Evolutionary conservation across 2,113 vertebrate species (phyloP), one percentile per base, ranked within the genome.

Genomic region (Narcine bancroftii): DNA sequence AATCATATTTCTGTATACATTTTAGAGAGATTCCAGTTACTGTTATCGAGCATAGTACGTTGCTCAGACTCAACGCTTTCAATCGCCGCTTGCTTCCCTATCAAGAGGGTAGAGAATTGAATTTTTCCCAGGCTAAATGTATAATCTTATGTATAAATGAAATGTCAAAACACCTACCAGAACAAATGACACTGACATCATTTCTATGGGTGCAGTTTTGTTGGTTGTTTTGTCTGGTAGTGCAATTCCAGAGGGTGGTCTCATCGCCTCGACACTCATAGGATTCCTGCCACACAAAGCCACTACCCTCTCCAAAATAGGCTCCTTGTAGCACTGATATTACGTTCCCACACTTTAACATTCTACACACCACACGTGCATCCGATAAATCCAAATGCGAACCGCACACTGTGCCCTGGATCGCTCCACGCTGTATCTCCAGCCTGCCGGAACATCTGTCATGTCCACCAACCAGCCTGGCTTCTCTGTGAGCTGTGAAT

Each of bases 231-330:
- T 92, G 65, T 56, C 92, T 83, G 29, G 75, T 89, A 73, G 76
- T 56, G 93, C 93, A 94, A 50, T 94, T 63, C 92, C 87, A 93
- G 45, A 94, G 92, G 33, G 66, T 85, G 39, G 93, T 93, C 91
- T 94, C 94, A 42, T 92, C 93, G 65, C 94, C 94, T 72, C 92
- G 92, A 92, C 94, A 94, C 72, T 92, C 92, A 92, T 94, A 94
- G 45, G 92, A 76, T 92, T 94, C 93, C 11, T 92, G 81, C 93
- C 93, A 94, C 73, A 93, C 92, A 19, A 77, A 92, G 19, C 72
- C 92, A 53, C 53, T 93, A 89, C 93, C 77, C 77, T 81, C 47
- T 29, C 77, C 77, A 53, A 53, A 53, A 0, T 81, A 10, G 33
- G 77, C 77, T 91, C 75, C 85, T 75, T 93, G 93, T 13, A 91